A percentile compares a stretch with the other conserved stretches of the same genome.
Evolutionary conservation across 2,797 vertebrate genomes (phyloP).

Genomic region (Arremon brunneinucha): DNA sequence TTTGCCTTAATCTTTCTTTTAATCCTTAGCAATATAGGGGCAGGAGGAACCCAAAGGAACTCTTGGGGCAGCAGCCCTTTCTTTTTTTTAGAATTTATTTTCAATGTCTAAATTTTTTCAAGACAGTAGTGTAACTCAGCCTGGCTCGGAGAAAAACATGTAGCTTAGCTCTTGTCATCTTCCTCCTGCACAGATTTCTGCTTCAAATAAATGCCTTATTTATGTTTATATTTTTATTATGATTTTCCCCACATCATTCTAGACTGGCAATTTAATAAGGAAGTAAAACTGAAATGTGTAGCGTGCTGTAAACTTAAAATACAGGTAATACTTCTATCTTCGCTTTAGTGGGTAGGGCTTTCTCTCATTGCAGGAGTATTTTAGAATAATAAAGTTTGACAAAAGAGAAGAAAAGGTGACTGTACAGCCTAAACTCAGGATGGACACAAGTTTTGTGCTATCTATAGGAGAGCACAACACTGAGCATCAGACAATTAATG

Average conservation of each 20-base stretch:
- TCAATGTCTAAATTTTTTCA: neutral
- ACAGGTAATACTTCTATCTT: neutral
- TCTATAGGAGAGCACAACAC: neutral
- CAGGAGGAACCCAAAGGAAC: neutral
- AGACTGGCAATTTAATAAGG: neutral
- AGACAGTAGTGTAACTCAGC: neutral
- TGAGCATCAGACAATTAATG: neutral
- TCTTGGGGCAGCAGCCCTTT: neutral
- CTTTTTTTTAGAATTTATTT: neutral
- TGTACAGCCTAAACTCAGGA: neutral
- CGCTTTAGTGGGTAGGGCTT: neutral
- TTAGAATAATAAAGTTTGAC: neutral
- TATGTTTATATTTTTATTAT: no score
- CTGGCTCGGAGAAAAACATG: neutral
- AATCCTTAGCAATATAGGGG: neutral
- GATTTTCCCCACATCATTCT: neutral
- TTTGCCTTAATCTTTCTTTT: neutral
- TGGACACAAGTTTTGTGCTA: neutral
- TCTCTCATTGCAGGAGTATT: neutral
- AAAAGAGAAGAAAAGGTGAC: neutral
- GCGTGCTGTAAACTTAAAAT: neutral
- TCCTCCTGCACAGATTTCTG: no score
- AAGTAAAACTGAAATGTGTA: neutral
- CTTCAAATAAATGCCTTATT: no score
- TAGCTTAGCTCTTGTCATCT: no score